Evolutionary conservation across 2,888 invertebrate genomes (phyloP), one percentile per base, ranked within the genome.

Genomic region (Ormyrus nitidulus): DNA sequence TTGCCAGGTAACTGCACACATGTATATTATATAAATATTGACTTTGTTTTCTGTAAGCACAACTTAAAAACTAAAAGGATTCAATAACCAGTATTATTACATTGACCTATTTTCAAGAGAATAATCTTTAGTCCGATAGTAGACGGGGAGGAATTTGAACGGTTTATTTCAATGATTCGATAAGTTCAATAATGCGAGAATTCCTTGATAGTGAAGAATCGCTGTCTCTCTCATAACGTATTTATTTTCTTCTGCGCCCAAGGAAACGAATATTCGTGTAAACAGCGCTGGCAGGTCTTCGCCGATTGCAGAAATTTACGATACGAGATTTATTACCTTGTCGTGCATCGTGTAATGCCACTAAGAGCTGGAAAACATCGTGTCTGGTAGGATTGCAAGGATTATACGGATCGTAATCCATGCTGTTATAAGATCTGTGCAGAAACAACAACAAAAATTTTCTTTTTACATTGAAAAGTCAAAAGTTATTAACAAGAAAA

Each of bases 261-360:
- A 94, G 88, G 87, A 93, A 94, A 51, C 94, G 92, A 84, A 94
- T 93, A 87, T 93, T 94, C 79, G 93, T 93, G 85, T 93, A 93
- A 65, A 94, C 92, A 6, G 92, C 91, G 79, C 92, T 91, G 9
- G 94, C 93, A 0, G 93, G 93, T 84, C 93, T 91, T 84, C 92
- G 92, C 79, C 93, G 91, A 87, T 94, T 94, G 88, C 94, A 94
- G 88, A 94, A 94, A 84, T 92, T 92, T 44, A 94, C 92, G n/a
- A 92, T 91, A 68, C 90, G 89, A 9, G 90, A 89, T 72, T 87
- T 87, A 86, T 92, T 92, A 2, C 93, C 94, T 82, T 92, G 92
- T 49, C 93, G 92, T 76, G 93, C 92, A 83, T 93, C 93, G 86
- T 94, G 94, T 6, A 94, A 88, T 61, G 93, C 93, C 10, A 93